Conservation (phyloP, 2,888 invertebrate species). For the Spodoptera exigua region DNA sequence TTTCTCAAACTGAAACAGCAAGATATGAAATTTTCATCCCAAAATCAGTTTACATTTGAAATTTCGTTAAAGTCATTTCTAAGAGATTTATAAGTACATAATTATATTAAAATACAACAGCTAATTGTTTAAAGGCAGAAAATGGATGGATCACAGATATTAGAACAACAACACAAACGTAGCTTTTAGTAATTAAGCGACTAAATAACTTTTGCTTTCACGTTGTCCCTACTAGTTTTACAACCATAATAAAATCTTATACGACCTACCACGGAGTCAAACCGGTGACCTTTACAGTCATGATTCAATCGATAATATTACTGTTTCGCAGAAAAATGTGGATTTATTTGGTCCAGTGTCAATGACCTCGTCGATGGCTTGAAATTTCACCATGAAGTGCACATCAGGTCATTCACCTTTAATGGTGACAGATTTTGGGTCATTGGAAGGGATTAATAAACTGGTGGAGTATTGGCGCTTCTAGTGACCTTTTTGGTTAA, state of each 20-base stretch:
- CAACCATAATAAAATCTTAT: conserved; percentile 14
- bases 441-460: conserved; percentile 1
- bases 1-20: too few relatives aligned
- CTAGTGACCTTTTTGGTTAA: too few relatives aligned
- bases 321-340: conserved; percentile 57
- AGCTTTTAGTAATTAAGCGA: conserved; percentile 7
- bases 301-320: conserved; percentile 42
- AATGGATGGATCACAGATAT: too few relatives aligned
- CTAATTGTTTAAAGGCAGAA: too few relatives aligned
- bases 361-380: conserved; percentile 45
- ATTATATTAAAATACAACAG: too few relatives aligned
- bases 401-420: conserved; percentile 50
- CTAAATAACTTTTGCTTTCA: too few relatives aligned
- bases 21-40: too few relatives aligned
- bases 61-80: too few relatives aligned
- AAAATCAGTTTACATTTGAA: too few relatives aligned
- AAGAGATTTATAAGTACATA: too few relatives aligned
- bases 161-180: too few relatives aligned
- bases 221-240: conserved; percentile 10
- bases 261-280: conserved; percentile 18
- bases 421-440: conserved; percentile 50
- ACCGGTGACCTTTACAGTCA: conserved; percentile 48
- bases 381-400: conserved; percentile 52
- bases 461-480: neutral
- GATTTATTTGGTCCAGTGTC: conserved; percentile 52